Evolutionary conservation across 2,797 vertebrate genomes (phyloP).

Genomic region (Argya squamiceps): DNA sequence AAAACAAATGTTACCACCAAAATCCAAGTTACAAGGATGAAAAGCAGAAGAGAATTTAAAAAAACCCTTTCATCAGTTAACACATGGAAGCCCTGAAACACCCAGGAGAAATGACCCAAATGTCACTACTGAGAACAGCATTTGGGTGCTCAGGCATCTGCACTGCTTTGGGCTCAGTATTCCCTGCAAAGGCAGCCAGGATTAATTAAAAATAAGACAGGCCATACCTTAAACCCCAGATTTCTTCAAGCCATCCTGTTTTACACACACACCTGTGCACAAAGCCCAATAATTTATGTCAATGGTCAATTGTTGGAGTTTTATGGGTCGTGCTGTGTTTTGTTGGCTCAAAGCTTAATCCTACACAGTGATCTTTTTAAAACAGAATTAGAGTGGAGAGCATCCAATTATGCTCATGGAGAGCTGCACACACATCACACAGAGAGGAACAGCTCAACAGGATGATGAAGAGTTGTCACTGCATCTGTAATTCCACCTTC

Average conservation of each 20-base stretch:
- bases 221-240: not conserved
- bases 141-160: not conserved
- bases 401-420: not conserved
- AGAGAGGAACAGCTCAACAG: not conserved
- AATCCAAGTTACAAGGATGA: not conserved
- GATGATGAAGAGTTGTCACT: not conserved
- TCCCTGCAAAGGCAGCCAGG: not conserved
- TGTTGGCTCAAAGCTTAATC: not conserved
- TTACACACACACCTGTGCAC: not conserved
- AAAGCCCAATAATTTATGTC: not conserved
- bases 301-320: not conserved
- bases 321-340: not conserved
- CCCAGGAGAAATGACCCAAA: not conserved
- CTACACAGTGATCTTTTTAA: not conserved
- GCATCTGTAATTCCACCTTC: not conserved
- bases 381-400: constrained; percentile 7
- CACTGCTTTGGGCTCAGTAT: not conserved
- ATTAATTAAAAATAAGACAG: not conserved
- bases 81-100: not conserved
- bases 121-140: not conserved
- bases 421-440: not conserved
- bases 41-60: not conserved
- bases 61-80: not conserved
- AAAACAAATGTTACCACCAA: not conserved
- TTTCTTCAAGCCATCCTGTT: not conserved